Evolutionary conservation across 1,140 invertebrate species (phyloP), one percentile per base, ranked within the genome.

Genomic region (Leguminivora glycinivorella): DNA sequence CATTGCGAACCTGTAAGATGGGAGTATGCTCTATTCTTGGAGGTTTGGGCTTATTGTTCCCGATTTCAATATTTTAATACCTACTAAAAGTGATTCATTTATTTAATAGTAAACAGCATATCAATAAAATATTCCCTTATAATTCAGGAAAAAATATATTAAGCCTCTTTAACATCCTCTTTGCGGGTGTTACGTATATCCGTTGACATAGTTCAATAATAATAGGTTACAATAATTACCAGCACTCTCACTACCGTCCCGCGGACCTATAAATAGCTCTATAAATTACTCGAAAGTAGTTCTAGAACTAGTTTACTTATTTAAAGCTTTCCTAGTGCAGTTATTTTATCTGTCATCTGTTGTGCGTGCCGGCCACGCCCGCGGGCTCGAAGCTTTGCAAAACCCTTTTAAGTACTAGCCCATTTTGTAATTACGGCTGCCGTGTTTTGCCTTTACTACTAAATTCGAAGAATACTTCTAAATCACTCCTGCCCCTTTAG

Each of bases 351-450:
- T 71, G 56, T 63, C 69, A 72, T 70, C 74, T 68, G 58, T 17
- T 26, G 69, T 75, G 74, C 74, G 74, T 75, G 74, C 68, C 47
- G 47, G 74, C 74, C 71, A 70, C 74, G 71, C 74, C 74, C 34
- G 66, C 56, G 26, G 14, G 26, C 25, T 34, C n/a, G 47, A 52
- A 52, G 19, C 47, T 52, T 63, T 63, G 58, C 58, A 63, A 63
- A 63, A 63, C 17, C 58, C 58, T 29, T 63, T 58, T 63, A 43
- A n/a, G 40, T 43, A 17, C n/a, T 43, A 34, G n/a, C n/a, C n/a
- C 34, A 29, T 17, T 29, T 63, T 17, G 26, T 63, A 63, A 17
- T 63, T 31, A 31, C 58, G 14, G 31, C 25, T 63, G 4, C 40
- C 6, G 2, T 17, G 22, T 9, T 52, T 6, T 19, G 14, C 17